These are phyloP conservation scores for Penaeus monodon DNA, from an alignment of 2,888 invertebrate species.

Conservation along the genomic window DNA sequence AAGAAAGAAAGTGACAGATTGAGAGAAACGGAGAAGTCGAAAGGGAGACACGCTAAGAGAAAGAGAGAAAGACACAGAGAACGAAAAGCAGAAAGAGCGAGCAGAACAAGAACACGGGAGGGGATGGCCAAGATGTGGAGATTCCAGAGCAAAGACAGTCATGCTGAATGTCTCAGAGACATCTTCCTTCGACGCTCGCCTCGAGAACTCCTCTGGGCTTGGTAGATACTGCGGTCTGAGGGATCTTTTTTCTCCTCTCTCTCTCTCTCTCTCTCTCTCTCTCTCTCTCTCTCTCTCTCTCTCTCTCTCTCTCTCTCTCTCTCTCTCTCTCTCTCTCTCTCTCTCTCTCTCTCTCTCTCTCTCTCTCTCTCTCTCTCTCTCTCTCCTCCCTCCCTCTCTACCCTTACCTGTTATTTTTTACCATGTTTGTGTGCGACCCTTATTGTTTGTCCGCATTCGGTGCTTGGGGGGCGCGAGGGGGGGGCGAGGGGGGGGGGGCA, in stretches of 20 bases:
- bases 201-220: too few species aligned
- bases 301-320: background rate
- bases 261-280: slow-evolving; percentile 12
- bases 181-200: too few species aligned
- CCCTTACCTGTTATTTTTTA: too few species aligned
- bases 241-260: background rate
- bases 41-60: background rate
- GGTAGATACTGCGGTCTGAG: too few species aligned
- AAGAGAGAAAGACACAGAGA: background rate
- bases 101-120: background rate
- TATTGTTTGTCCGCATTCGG: background rate
- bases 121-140: background rate
- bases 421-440: too few species aligned
- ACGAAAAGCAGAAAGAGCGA: background rate
- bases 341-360: slow-evolving; percentile 9
- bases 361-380: slow-evolving; percentile 9
- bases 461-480: background rate
- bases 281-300: slow-evolving; percentile 4
- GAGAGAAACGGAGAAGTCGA: background rate
- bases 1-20: background rate
- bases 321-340: background rate
- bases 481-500: background rate
- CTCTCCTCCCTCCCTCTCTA: background rate
- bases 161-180: too few species aligned
- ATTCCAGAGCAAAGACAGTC: too few species aligned